Conservation (phyloP, 2,797 vertebrate genomes). For the Ambastaia sidthimunki region DNA sequence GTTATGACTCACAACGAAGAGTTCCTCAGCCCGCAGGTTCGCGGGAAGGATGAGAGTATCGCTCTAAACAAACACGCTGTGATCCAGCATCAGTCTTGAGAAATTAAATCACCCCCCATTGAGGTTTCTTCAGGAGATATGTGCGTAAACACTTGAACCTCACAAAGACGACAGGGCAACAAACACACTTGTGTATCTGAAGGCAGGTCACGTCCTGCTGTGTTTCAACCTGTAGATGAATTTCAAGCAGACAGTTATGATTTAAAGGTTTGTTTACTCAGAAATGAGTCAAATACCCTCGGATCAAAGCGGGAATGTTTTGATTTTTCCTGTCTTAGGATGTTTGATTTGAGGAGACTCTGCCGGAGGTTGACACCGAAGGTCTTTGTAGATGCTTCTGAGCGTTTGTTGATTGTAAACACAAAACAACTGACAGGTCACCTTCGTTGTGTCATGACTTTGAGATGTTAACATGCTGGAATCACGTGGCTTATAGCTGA, state of each 20-base stretch:
- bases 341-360: neutral
- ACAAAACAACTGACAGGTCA: conserved; percentile 8
- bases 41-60: neutral
- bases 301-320: neutral
- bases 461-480: conserved; percentile 9
- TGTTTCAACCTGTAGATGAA: conserved; percentile 18
- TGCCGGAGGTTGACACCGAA: neutral
- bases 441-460: neutral
- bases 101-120: conserved; percentile 26
- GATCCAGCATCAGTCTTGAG: conserved; percentile 24
- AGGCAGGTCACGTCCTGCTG: neutral
- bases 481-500: neutral
- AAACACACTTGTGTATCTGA: neutral
- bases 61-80: conserved; percentile 33
- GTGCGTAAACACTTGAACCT: neutral
- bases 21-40: conserved; percentile 5
- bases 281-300: neutral
- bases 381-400: conserved; percentile 15
- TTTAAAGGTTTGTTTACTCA: conserved; percentile 42
- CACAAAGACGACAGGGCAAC: neutral
- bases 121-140: conserved; percentile 26
- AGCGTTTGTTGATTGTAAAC: neutral
- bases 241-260: conserved; percentile 4
- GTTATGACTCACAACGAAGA: conserved; percentile 25
- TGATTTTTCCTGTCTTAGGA: neutral